Percentiles rank a stretch among this genome's conserved stretches.
Evolutionary conservation across 2,888 invertebrate species (phyloP).

Genomic region (Ochropleura plecta): DNA sequence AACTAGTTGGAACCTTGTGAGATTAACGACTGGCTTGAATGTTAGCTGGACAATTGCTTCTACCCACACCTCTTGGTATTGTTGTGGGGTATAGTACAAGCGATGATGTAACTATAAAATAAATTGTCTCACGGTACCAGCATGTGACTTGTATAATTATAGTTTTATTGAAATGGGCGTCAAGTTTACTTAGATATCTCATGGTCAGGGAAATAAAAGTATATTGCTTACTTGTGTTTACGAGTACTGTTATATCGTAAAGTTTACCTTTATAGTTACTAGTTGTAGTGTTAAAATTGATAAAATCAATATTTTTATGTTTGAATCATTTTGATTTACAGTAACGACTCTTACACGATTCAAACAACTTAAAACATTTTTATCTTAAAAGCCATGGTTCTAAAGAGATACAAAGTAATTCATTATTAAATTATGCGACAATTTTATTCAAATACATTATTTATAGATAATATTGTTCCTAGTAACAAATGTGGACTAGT

Average conservation of each 20-base stretch:
- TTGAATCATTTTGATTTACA: conserved; percentile 5
- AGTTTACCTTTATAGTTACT: conserved; percentile 13
- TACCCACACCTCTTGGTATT: conserved; percentile 81
- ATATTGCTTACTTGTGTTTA: conserved; percentile 25
- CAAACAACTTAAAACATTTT: neutral
- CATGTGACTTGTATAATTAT: conserved; percentile 64
- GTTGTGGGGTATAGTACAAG: conserved; percentile 68
- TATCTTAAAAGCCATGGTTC: conserved; percentile 17
- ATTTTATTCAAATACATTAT: conserved; percentile 57
- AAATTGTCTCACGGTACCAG: conserved; percentile 61
- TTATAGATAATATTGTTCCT: conserved; percentile 51
- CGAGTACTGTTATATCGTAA: conserved; percentile 25
- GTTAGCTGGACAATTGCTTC: conserved; percentile 88
- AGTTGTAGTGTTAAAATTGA: conserved; percentile 2
- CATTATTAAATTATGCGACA: conserved; percentile 45
- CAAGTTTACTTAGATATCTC: conserved; percentile 60
- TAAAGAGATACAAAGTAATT: conserved; percentile 44
- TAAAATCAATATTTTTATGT: conserved; percentile 10
- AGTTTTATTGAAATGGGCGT: conserved; percentile 64
- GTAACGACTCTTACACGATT: neutral
- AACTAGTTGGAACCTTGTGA: conserved; percentile 79
- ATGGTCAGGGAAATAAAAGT: conserved; percentile 59
- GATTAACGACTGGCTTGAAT: conserved; percentile 73
- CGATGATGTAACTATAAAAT: conserved; percentile 69
- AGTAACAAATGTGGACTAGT: conserved; percentile 28